These are phyloP conservation scores for Lampropteryx suffumata DNA, from an alignment of 2,888 invertebrate genomes.

Conservation along the genomic window DNA sequence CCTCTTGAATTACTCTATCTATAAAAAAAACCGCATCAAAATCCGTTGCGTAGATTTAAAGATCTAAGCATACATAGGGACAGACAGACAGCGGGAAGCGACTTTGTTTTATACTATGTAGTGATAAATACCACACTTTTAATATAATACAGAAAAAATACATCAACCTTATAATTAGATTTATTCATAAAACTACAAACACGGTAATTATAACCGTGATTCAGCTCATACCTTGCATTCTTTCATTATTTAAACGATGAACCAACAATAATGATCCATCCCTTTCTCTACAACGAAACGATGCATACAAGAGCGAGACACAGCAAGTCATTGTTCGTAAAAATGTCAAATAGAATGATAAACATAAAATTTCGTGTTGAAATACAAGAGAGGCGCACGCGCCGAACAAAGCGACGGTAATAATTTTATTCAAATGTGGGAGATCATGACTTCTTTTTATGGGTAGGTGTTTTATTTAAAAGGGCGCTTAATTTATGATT, in stretches of 20 bases:
- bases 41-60: too few relatives aligned
- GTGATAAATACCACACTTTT: too few relatives aligned
- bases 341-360: slow-evolving; percentile 81
- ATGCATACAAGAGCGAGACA: slow-evolving; percentile 52
- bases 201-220: slow-evolving; percentile 68
- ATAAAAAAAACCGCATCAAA: too few relatives aligned
- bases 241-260: slow-evolving; percentile 58
- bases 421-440: slow-evolving; percentile 69
- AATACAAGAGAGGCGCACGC: slow-evolving; percentile 63
- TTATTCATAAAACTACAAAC: slow-evolving; percentile 44
- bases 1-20: too few relatives aligned
- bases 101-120: too few relatives aligned
- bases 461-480: slow-evolving; percentile 48
- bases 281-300: slow-evolving; percentile 48
- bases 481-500: slow-evolving; percentile 52
- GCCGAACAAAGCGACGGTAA: slow-evolving; percentile 59
- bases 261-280: slow-evolving; percentile 59
- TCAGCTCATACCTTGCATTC: slow-evolving; percentile 70
- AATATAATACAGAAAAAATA: too few relatives aligned
- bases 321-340: slow-evolving; percentile 69
- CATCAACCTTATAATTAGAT: slow-evolving; percentile 13
- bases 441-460: slow-evolving; percentile 52
- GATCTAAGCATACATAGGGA: too few relatives aligned
- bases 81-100: too few relatives aligned
- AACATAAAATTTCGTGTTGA: slow-evolving; percentile 78